Evolutionary conservation across 2,797 vertebrate species (phyloP), one percentile per base, ranked within the genome.

Genomic region (Myotis myotis): DNA sequence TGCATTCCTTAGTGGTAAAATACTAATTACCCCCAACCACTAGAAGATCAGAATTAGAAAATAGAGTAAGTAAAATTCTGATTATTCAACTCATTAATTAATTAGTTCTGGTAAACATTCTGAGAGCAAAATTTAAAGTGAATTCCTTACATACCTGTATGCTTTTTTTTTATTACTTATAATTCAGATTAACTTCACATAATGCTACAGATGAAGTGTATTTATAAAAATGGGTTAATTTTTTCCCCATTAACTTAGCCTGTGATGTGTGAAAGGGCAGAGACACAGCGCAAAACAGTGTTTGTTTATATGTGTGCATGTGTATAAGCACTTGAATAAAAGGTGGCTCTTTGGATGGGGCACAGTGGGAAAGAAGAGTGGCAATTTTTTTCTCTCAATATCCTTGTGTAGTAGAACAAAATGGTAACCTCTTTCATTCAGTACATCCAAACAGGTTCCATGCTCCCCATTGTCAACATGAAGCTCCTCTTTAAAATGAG

Each of bases 321-420:
- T 4, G 4, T 25, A 11, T 64, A 53, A 5, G 2, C 17, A 57
- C 55, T 66, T 75, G 38, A 85, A 83, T 38, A 78, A 75, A 93
- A 62, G 23, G 30, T 80, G 19, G 6, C 22, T 89, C 22, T 89
- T 33, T 49, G 36, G 53, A 20, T 74, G n/a, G 41, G 17, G 28
- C 25, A 20, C 30, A 70, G 25, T 86, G n/a, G 36, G 25, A 95
- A 91, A 38, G 36, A 94, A 75, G 13, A 8, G 5, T 60, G n/a
- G 64, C 12, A 49, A 60, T 6, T 11, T 70, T 41, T 41, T 62
- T 85, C 70, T 49, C 74, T 72, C 38, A 44, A 6, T 78, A 81
- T 85, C 87, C 68, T 83, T 64, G 55, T 38, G 15, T 22, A 75
- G 13, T 17, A 87, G 49, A 87, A 92, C 80, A 87, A 87, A 95